These are phyloP conservation scores for Etheostoma nigrum DNA, from an alignment of 2,797 vertebrate species.

Conservation along the genomic window DNA sequence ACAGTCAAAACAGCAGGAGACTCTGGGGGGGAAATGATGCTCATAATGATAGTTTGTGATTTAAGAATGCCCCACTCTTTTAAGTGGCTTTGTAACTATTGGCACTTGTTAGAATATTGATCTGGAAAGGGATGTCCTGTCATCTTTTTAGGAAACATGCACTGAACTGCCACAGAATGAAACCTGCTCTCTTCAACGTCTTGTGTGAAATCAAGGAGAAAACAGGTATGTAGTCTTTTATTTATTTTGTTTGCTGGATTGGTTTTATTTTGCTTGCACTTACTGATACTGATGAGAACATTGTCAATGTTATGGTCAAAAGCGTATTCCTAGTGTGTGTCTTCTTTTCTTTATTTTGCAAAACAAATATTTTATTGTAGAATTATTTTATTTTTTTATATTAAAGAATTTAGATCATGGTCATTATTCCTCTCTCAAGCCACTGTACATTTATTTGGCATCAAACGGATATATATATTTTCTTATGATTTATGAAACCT, in stretches of 20 bases:
- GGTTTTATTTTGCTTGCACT: background rate
- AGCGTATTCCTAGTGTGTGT: background rate
- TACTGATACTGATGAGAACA: background rate
- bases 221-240: conserved; percentile 88
- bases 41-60: background rate
- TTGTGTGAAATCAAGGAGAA: conserved; percentile 99
- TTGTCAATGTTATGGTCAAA: background rate
- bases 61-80: background rate
- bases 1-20: background rate
- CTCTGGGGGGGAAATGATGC: background rate
- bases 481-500: background rate
- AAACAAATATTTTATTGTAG: background rate
- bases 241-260: conserved; percentile 9
- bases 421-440: background rate
- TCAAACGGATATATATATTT: background rate
- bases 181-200: conserved; percentile 99
- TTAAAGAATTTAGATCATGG: background rate
- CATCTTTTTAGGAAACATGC: conserved; percentile 94
- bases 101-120: conserved; percentile 73
- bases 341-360: background rate
- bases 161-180: conserved; percentile 99
- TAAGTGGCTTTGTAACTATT: conserved; percentile 29
- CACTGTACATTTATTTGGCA: conserved; percentile 1
- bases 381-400: too few species aligned
- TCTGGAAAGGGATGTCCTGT: conserved; percentile 62